Base-by-base conservation (phyloP, 2,797 vertebrate genomes). In the Kryptolebias ocellatus region DNA sequence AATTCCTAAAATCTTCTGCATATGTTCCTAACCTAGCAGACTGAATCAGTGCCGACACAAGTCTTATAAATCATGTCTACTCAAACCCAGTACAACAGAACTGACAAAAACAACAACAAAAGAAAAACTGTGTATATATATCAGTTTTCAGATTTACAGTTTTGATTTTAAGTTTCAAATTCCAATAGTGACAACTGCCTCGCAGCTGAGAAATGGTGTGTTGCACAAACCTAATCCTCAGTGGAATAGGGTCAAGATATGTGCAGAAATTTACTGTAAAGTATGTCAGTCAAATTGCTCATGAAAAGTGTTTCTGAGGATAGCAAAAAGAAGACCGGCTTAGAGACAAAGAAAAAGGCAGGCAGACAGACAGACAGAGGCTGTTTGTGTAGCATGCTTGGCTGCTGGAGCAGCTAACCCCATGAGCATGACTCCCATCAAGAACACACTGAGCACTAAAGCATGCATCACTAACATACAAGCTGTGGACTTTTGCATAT, bases 371-470 rank as follows among this genome's bases (percentile, higher is more conserved):
- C 4, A 60, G 56, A 64, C 42, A 82, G 56, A 60, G 60, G 34
- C 53, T 76, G 68, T 79, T 78, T 76, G 37, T 70, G 70, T 64
- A 71, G 70, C 60, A 79, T 75, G 85, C 79, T 78, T 89, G 81
- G 81, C 72, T 87, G 83, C 76, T 66, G 82, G 80, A 87, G 84
- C 82, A 83, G 57, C 71, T 71, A 87, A 84, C 72, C 81, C 79
- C 74, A 65, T 58, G 80, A 83, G 85, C 78, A 70, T 55, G 64
- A 70, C 62, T 86, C 44, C 60, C 78, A 76, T 79, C 74, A 72
- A 71, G 74, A 84, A 70, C 62, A 78, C 77, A 84, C 75, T 73
- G 66, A 83, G 76, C 59, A 70, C 67, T 81, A 81, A 83, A 83
- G 55, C 76, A 81, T 42, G 64, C 79, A 55, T 83, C 55, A 84